These are phyloP conservation scores for Cricetomys ansorgei DNA, from an alignment of 2,113 vertebrate species.

Conservation along the genomic window DNA sequence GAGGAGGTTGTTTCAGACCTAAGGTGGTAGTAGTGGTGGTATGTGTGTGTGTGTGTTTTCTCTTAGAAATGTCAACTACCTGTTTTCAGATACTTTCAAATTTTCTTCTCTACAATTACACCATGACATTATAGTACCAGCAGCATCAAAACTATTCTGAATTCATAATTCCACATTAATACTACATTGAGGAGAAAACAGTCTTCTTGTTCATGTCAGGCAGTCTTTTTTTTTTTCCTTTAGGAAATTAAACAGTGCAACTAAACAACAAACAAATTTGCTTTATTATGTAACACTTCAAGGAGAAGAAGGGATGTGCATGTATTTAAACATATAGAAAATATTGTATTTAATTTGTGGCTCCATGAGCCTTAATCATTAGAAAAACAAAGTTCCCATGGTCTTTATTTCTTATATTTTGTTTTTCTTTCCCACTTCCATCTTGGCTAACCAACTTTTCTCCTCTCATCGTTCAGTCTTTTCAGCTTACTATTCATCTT, in stretches of 20 bases:
- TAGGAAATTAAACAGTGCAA: conserved; percentile 49
- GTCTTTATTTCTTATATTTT: neutral
- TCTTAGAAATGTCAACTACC: conserved; percentile 28
- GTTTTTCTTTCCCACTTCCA: neutral
- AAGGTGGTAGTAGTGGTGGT: neutral
- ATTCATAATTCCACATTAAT: conserved; percentile 30
- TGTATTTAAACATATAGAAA: conserved; percentile 8
- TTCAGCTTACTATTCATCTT: neutral
- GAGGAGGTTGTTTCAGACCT: neutral
- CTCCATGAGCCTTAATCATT: conserved; percentile 38
- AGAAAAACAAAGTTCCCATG: neutral
- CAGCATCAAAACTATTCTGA: conserved; percentile 39
- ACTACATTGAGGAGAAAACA: neutral
- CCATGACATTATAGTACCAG: neutral
- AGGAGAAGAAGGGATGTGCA: conserved; percentile 13
- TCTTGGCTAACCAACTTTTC: neutral
- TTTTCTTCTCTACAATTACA: conserved; percentile 6
- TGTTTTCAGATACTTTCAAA: conserved; percentile 40
- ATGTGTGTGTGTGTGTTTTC: neutral
- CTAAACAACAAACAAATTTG: conserved; percentile 57
- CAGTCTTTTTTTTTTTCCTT: conserved; percentile 36
- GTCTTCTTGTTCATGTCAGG: conserved; percentile 15
- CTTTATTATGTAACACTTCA: conserved; percentile 22
- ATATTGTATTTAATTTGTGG: conserved; percentile 26
- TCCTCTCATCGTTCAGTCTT: neutral